phyloP scores from a whole-genome alignment of 2,797 vertebrate species.

The Falco cherrug region DNA sequence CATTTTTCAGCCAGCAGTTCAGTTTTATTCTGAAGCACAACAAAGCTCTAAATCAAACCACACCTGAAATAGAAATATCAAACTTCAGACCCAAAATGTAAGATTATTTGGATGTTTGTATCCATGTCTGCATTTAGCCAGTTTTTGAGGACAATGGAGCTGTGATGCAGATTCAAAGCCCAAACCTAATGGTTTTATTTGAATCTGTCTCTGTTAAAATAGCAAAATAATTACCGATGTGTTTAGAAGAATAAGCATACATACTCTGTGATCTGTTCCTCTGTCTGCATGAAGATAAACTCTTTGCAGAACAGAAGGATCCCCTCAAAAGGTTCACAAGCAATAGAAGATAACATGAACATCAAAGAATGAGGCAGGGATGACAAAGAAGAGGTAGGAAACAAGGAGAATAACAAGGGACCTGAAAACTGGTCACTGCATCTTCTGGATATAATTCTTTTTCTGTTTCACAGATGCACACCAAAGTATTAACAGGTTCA shows the following conservation, averaged over 20 bases:
- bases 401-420: neutral
- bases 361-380: neutral
- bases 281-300: neutral
- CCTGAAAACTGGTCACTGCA: neutral
- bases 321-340: neutral
- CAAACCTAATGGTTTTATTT: neutral
- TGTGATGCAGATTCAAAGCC: neutral
- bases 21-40: neutral
- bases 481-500: neutral
- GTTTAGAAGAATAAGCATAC: neutral
- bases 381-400: neutral
- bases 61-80: neutral
- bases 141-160: neutral
- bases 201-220: neutral
- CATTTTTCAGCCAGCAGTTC: neutral
- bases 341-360: neutral
- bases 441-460: neutral
- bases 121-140: neutral
- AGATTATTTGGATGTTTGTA: neutral
- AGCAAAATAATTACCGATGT: neutral
- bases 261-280: neutral
- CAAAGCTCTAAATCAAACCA: neutral
- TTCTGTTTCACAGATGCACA: neutral
- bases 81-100: neutral
- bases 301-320: neutral